Evolutionary conservation across 2,888 invertebrate genomes (phyloP), one percentile per base, ranked within the genome.

Genomic region (Steinernema carpocapsae): DNA sequence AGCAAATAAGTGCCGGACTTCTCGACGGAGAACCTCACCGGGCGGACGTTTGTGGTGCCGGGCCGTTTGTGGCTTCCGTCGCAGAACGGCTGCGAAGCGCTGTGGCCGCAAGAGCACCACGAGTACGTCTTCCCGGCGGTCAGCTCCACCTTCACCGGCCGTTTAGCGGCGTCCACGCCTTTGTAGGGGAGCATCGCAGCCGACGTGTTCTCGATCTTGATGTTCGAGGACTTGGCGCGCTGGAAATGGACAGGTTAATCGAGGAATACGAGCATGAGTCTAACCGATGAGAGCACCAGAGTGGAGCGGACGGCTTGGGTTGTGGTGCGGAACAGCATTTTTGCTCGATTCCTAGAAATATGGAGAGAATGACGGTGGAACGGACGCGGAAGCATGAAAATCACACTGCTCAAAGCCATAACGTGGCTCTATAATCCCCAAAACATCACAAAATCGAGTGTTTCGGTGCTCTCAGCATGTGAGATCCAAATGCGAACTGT

Each of bases 31-130:
- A 74, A 75, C 7, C 46, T 48, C 24, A 74, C 43, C 4, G 71
- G 74, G 19, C 73, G 70, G 42, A 91, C 91, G 76, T 91, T 92
- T 45, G 94, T 92, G 89, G 93, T 93, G 1, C 93, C 89, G 81
- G 91, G 92, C 24, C 91, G 88, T 88, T 91, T 94, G 88, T 97
- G 97, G 0, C 93, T 93, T 19, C 94, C 94, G 90, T 99, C 97
- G 89, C 97, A 99, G 56, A 97, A 90, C 0, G 97, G 97, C 90
- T 91, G 96, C 26, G 89, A 91, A 87, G 93, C 93, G 77, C 95
- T 95, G 79, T 92, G 91, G 0, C 97, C 97, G 89, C 97, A 97
- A 0, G 93, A 89, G 88, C 97, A 97, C 96, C 96, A 97, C 32
- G 91, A 88, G 88, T 95, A 95, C 0, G 89, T 91, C 89, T 93